Base-by-base conservation (phyloP, 2,888 invertebrate genomes). In the Selenia dentaria region DNA sequence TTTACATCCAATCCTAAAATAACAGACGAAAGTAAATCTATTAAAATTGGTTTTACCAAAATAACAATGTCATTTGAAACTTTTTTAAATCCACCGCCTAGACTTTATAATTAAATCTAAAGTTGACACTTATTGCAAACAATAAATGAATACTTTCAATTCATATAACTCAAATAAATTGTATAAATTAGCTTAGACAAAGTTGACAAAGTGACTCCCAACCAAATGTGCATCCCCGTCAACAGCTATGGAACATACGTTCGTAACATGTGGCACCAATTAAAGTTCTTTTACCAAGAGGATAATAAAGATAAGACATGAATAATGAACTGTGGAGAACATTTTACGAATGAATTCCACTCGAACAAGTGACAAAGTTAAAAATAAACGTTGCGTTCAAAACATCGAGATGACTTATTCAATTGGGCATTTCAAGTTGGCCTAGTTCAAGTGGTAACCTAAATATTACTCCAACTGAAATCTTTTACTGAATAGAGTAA, bases 201-300 rank as follows among this genome's bases (percentile, higher is more conserved):
- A 48, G 64, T 64, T 70, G 64, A 71, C 71, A 67, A 63, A 66
- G 62, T 65, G 59, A 65, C 62, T 64, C 55, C 53, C 66, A 55
- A 60, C 57, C 78, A 79, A 74, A 74, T 69, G 74, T 77, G 69
- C 68, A 61, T 58, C 50, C 66, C 69, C 75, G 79, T 76, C 80
- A 75, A 74, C 81, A 75, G 69, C 51, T 64, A 56, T 59, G 64
- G n/a, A 69, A 68, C 75, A 76, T 75, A 71, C 64, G 67, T 77
- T 75, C 67, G 60, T 60, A 79, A 83, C 87, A 87, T 86, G 83
- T 87, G 87, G 83, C 72, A 82, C 77, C 86, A 87, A 87, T 87
- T 87, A 87, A 78, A 84, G 76, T 79, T 83, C 77, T 85, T 85
- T 83, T 79, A 79, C 72, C 70, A 70, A 75, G 78, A 77, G 78